Base-by-base conservation (phyloP, 2,888 invertebrate species). In the Leucozona laternaria region DNA sequence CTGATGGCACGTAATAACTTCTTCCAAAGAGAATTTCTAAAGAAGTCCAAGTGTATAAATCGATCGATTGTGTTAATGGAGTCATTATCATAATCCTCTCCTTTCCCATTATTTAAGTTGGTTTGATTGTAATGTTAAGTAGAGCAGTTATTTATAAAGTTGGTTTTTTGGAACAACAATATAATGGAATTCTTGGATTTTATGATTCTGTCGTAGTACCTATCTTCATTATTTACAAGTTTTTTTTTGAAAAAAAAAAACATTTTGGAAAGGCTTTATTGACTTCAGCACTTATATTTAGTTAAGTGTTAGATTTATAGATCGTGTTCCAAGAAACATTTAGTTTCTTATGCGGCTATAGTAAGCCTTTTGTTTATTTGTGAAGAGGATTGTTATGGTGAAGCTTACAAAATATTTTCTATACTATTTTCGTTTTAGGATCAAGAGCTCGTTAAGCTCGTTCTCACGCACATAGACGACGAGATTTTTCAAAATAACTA, bases 51-150 rank as follows among this genome's bases (percentile, higher is more conserved):
- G 11, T n/a, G 2, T 45, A 17, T 0, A 45, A 45, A 45, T 17
- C 45, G 37, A 25, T 53, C 48, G 48, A 66, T 48, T 48, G 45
- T 85, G 55, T 70, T 75, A 68, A 64, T 55, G 71, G 58, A 17
- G 45, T 20, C 79, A 68, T 68, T 68, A 53, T 15, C 68, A 82
- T 86, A 86, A 86, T 79, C 78, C 25, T 43, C 31, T 34, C 37
- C 37, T 22, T 22, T n/a, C 20, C 34, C 13, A 34, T 50, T 66
- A 28, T 34, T 20, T 31, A 15, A 31, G 34, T 25, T 73, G 57
- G 43, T 73, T 60, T 73, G 58, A 86, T 86, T 86, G 78, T 78
- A 53, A 86, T 86, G 85, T 43, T 40, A 86, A 81, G 64, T 71
- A 20, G 57, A 53, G 70, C 53, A 73, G 45, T 34, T 53, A 17